Base-by-base conservation (phyloP, 2,797 vertebrate genomes). In the Notolabrus celidotus region DNA sequence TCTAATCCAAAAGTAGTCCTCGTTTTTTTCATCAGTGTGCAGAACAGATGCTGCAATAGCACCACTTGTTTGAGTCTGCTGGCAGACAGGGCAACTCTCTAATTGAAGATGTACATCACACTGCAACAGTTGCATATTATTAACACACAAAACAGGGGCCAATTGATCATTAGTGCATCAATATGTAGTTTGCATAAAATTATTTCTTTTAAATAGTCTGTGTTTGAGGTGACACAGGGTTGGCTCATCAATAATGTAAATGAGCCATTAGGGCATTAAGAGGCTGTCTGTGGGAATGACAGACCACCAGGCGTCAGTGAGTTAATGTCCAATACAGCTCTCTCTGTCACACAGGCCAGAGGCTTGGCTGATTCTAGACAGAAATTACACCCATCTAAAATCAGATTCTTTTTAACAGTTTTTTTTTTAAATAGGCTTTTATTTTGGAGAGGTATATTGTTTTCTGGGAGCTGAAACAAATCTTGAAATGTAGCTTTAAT, bases 201-300 rank as follows among this genome's bases (percentile, higher is more conserved):
- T 96, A 95, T 97, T 96, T 92, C 92, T 93, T 94, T 96, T 96
- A 96, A 97, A 95, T 94, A 93, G 94, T 96, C 95, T 90, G 89
- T 92, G 94, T 96, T 95, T 96, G 92, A 95, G 95, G 96, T 97
- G 96, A 96, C 95, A 95, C 96, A 95, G 94, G 95, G 93, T 95
- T 94, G 94, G 93, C 89, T 96, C 95, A 97, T 98, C 93, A 96
- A 98, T 98, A 97, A 97, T 98, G 97, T 89, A 97, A 97, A 98
- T 98, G 88, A 88, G 81, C 85, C 94, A 92, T 96, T 95, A 95
- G 94, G 94, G 92, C 94, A 95, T 95, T 94, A 93, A 89, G 92
- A 93, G 92, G 93, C 93, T 93, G 95, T 96, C 96, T 93, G 85
- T 94, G 93, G 90, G 93, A 96, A 95, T 97, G 95, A 96, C 95